phyloP scores from a whole-genome alignment of 2,113 vertebrate species.

The Crotalus tigris region DNA sequence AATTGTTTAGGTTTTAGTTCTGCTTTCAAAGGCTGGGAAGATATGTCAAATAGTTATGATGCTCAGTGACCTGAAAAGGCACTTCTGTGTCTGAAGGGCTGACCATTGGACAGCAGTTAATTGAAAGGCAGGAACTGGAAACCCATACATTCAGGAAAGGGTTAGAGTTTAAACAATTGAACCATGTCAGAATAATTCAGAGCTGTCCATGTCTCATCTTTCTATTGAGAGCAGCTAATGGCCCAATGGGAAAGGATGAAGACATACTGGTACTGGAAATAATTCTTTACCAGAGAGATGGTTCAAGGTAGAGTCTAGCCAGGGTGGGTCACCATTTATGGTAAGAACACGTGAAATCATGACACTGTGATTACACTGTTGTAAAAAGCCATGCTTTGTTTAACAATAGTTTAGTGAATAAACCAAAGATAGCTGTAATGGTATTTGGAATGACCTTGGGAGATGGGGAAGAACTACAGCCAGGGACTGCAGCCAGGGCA shows the following conservation, averaged over 20 bases:
- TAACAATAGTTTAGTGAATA: neutral
- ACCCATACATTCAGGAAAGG: neutral
- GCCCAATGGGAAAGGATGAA: neutral
- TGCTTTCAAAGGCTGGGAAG: neutral
- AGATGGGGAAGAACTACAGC: neutral
- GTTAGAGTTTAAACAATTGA: neutral
- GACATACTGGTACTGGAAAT: neutral
- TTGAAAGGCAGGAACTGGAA: neutral
- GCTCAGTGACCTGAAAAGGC: neutral
- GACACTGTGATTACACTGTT: neutral
- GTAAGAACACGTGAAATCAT: neutral
- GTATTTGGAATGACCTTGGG: neutral
- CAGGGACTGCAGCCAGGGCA: neutral
- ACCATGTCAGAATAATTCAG: neutral
- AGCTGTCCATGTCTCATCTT: neutral
- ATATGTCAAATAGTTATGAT: neutral
- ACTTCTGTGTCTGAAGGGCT: neutral
- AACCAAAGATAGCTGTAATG: neutral
- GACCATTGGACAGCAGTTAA: neutral
- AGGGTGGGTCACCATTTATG: neutral
- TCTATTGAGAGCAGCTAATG: neutral
- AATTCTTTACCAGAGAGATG: neutral
- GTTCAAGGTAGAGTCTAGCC: neutral
- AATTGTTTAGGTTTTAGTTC: neutral
- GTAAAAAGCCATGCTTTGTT: neutral